Evolutionary conservation across 2,113 vertebrate species (phyloP).

Genomic region (Lates calcarifer): DNA sequence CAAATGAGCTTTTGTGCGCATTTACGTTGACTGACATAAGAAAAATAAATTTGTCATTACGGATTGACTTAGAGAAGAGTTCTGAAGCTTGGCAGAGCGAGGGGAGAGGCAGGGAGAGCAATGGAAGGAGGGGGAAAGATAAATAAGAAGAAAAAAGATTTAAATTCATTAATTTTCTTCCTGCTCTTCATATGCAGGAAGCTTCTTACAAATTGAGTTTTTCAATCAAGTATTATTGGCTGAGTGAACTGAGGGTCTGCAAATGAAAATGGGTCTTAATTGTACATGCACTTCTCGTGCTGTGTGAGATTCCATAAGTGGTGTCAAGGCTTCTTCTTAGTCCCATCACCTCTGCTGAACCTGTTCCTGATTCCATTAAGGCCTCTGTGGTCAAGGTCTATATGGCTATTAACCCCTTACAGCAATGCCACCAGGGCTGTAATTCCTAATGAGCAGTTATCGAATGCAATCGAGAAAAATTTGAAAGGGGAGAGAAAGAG

Average conservation of each 20-base stretch:
- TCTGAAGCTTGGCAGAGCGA: slow-evolving; percentile 11
- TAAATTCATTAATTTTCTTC: slow-evolving; percentile 60
- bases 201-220: slow-evolving; percentile 64
- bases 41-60: slow-evolving; percentile 44
- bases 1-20: slow-evolving; percentile 31
- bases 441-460: slow-evolving; percentile 68
- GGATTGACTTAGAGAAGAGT: slow-evolving; percentile 27
- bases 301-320: slow-evolving; percentile 64
- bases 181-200: slow-evolving; percentile 55
- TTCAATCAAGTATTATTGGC: slow-evolving; percentile 60
- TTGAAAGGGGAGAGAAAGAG: background rate
- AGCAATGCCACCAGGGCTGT: slow-evolving; percentile 16
- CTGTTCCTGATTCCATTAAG: slow-evolving; percentile 69
- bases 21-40: slow-evolving; percentile 29
- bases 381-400: slow-evolving; percentile 62
- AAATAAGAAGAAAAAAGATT: slow-evolving; percentile 22
- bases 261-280: slow-evolving; percentile 75
- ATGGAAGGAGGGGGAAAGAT: slow-evolving; percentile 33
- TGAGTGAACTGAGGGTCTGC: slow-evolving; percentile 62
- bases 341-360: slow-evolving; percentile 60
- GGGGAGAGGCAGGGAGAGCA: slow-evolving; percentile 19
- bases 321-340: slow-evolving; percentile 64
- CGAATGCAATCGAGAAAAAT: slow-evolving; percentile 25
- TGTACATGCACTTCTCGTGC: slow-evolving; percentile 49
- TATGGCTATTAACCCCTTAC: slow-evolving; percentile 68